phyloP scores from a whole-genome alignment of 2,888 invertebrate species.

The Cosmorhoe ocellata region DNA sequence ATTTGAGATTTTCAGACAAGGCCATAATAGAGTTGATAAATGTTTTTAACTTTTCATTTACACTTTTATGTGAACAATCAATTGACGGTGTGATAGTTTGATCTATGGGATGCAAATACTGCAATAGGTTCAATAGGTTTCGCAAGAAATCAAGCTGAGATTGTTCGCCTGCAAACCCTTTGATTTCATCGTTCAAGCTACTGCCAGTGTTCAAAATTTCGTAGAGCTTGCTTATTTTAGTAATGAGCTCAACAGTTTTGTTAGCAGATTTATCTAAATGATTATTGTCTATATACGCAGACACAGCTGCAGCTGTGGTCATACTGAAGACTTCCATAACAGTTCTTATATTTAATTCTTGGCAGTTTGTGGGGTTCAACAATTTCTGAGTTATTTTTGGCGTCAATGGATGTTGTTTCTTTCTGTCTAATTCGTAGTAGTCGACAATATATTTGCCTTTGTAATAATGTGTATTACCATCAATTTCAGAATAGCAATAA shows the following conservation, averaged over 20 bases:
- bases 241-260: slow-evolving; percentile 16
- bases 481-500: slow-evolving; percentile 1
- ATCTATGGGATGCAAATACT: slow-evolving; percentile 9
- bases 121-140: slow-evolving; percentile 8
- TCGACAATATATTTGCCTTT: slow-evolving; percentile 13
- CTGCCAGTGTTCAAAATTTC: slow-evolving; percentile 12
- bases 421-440: slow-evolving; percentile 18
- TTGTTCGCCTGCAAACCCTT: neutral
- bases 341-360: slow-evolving; percentile 13
- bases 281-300: slow-evolving; percentile 17
- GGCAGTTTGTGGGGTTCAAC: slow-evolving; percentile 8
- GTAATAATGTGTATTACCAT: neutral
- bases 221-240: slow-evolving; percentile 19
- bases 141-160: neutral
- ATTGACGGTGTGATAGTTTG: neutral
- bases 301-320: slow-evolving; percentile 28
- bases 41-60: slow-evolving; percentile 8
- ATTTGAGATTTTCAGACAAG: slow-evolving; percentile 8
- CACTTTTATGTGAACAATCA: neutral
- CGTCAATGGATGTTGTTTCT: slow-evolving; percentile 11
- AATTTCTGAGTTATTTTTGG: slow-evolving; percentile 21
- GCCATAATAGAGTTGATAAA: slow-evolving; percentile 10
- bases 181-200: slow-evolving; percentile 4
- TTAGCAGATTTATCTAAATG: slow-evolving; percentile 13
- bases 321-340: slow-evolving; percentile 23